Base-by-base conservation (phyloP, 2,113 vertebrate genomes). In the Erythrocercus mccallii region DNA sequence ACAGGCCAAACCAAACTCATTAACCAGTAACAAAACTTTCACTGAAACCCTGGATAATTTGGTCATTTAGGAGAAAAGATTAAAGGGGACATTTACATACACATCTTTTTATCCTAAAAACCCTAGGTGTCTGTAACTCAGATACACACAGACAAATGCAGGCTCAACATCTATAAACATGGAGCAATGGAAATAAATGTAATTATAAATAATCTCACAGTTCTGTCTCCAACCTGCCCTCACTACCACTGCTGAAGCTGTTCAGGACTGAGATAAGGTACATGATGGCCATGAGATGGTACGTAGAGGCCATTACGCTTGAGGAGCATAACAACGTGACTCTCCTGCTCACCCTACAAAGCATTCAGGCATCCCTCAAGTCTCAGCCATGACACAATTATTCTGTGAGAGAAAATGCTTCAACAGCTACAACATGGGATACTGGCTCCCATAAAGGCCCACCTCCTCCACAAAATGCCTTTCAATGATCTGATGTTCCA, bases 301-400 rank as follows among this genome's bases (percentile, higher is more conserved):
- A 40, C 30, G 35, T 69, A 68, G 50, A 12, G 70, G 70, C 35
- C 25, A 51, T 18, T 42, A 23, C 1, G n/a, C 35, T 71, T 20
- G 6, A 19, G 28, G 19, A 76, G 40, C 88, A 60, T 35, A 2
- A 14, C 0, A 7, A 42, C 3, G 5, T 1, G 12, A 37, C n/a
- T 31, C 57, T 50, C 28, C 5, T 35, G 8, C 31, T 64, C 11
- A 53, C 54, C n/a, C 61, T n/a, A 24, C 44, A 27, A 64, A 69
- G 42, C 33, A 15, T 8, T 35, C 25, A 20, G 38, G 48, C 4
- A 12, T 30, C 50, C 56, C 50, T 65, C 0, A 0, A 80, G 31
- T 15, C 23, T 24, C 58, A 12, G 7, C 37, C 30, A 20, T 0
- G 1, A 48, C 7, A 20, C 27, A 14, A 37, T 12, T 38, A 40